phyloP scores from a whole-genome alignment of 2,797 vertebrate genomes.

The Rhincodon typus region DNA sequence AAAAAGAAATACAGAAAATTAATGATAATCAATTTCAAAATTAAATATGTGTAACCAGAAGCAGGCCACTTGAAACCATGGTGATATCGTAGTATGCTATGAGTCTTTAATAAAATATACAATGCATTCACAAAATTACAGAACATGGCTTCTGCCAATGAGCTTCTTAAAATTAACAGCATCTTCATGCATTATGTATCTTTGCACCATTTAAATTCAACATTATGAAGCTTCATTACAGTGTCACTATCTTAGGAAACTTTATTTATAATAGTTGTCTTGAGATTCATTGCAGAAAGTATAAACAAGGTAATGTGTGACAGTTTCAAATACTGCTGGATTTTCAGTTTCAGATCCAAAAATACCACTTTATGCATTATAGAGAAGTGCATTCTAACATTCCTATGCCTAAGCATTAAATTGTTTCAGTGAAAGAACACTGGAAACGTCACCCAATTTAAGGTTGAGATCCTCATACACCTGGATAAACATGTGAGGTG shows the following conservation, averaged over 20 bases:
- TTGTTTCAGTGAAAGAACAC: neutral
- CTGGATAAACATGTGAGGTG: neutral
- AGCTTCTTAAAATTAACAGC: neutral
- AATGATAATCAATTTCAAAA: neutral
- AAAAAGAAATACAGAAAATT: neutral
- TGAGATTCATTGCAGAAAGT: neutral
- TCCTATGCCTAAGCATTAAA: neutral
- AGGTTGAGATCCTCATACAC: neutral
- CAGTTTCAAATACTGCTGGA: neutral
- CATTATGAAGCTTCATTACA: neutral
- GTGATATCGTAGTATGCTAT: neutral
- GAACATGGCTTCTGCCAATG: neutral
- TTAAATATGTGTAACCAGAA: neutral
- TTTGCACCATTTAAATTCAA: neutral
- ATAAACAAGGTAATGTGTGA: neutral
- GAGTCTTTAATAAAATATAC: slow-evolving; percentile 5
- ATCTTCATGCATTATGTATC: neutral
- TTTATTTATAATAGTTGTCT: neutral
- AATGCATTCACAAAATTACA: neutral
- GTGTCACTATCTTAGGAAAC: neutral
- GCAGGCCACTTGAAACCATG: neutral
- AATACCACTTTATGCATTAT: neutral
- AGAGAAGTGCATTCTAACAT: neutral
- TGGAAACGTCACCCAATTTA: neutral
- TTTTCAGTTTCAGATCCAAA: neutral